Base-by-base conservation (phyloP, 1,140 invertebrate genomes). In the Vollenhovia emeryi region DNA sequence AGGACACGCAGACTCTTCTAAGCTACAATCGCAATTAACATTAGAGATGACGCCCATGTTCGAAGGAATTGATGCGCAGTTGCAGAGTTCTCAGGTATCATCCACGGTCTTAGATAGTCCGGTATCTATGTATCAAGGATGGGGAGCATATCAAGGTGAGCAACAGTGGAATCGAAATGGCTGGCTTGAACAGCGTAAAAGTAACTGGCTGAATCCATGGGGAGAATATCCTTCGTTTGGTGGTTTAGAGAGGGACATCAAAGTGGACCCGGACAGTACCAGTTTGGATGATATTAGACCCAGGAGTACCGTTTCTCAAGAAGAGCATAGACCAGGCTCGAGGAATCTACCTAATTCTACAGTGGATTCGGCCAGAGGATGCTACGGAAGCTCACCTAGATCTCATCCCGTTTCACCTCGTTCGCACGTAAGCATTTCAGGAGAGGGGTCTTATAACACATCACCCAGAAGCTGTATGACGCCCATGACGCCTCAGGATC, bases 41-140 rank as follows among this genome's bases (percentile, higher is more conserved):
- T 92, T 97, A 66, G 97, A 97, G 87, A 97, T 97, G 96, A 96
- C 96, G 30, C 95, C 96, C 18, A 97, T 97, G 96, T 96, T 97
- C 59, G 97, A 97, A 78, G 97, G 96, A 74, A 97, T 96, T 85
- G 97, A 97, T 89, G 96, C 96, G 8, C 97, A 97, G 90, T 93
- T 98, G 9, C 97, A 98, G 93, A 97, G 97, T 90, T 97, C 97
- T 91, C 96, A 98, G 94, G 97, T 98, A 68, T 97, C 97, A 52
- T 97, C 97, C 69, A 98, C 97, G 0, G 97, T 97, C 4, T 92
- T 97, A 82, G 97, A 98, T 92, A 97, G 97, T 85, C 97, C 97
- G 48, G 95, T 95, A 1, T 95, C 95, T 5, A 95, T 95, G 94
- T 95, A 95, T 83, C 95, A 95, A 85, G 89, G 91, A 33, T 96